Percentiles rank a stretch among this genome's conserved stretches.
Evolutionary conservation across 2,113 vertebrate genomes (phyloP).

Genomic region (Setophaga kirtlandii): DNA sequence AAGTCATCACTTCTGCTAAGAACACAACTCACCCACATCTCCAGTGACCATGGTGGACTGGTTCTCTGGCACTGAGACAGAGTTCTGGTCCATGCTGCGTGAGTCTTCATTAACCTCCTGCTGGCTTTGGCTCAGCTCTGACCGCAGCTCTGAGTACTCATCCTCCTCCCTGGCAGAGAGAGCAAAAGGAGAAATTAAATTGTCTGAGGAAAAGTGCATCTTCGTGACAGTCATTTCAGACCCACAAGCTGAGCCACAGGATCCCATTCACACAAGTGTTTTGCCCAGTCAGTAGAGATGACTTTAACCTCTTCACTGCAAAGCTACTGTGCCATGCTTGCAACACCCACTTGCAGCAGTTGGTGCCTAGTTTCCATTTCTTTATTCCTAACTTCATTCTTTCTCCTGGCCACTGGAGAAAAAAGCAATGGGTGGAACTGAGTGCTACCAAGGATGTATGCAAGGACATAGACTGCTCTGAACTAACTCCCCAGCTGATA

Average conservation of each 20-base stretch:
- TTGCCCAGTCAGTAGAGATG: neutral
- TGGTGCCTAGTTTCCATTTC: neutral
- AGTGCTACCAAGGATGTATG: neutral
- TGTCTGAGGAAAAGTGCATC: neutral
- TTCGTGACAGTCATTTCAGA: neutral
- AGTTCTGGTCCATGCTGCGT: conserved; percentile 83
- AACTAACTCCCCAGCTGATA: neutral
- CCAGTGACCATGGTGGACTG: conserved; percentile 86
- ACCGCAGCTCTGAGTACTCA: conserved; percentile 84
- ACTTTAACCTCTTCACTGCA: neutral
- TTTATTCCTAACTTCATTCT: neutral
- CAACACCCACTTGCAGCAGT: neutral
- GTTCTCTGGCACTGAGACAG: conserved; percentile 84
- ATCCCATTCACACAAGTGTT: neutral
- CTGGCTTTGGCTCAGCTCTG: conserved; percentile 87
- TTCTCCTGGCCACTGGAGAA: neutral
- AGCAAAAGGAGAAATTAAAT: neutral
- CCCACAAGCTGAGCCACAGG: neutral
- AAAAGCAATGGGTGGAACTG: neutral
- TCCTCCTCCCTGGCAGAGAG: conserved; percentile 82
- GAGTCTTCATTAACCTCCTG: conserved; percentile 84
- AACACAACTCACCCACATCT: conserved; percentile 80
- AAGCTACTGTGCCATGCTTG: neutral
- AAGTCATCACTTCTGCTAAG: neutral
- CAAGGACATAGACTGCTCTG: neutral